Base-by-base conservation (phyloP, 2,888 invertebrate genomes). In the Willowsia nigromaculata region DNA sequence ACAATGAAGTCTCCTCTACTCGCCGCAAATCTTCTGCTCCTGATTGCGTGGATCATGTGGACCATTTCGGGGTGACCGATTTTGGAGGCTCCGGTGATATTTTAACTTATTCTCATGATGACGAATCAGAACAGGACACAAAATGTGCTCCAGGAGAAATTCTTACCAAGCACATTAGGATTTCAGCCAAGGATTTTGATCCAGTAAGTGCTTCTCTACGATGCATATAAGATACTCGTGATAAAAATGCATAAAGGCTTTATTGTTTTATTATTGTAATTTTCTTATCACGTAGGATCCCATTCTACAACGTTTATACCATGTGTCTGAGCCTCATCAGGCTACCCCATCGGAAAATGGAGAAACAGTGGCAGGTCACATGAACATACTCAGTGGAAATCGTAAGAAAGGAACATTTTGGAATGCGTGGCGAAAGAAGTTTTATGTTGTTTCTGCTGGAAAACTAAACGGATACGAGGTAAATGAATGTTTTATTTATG, bases 371-470 rank as follows among this genome's bases (percentile, higher is more conserved):
- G 89, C 91, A n/a, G 93, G 93, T 0, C 88, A 91, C 71, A 85
- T 93, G 90, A 92, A 91, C 71, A 92, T 93, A 25, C 85, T 93
- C 9, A 92, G 92, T 88, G 93, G 93, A 59, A 92, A 92, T 83
- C 94, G 95, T 91, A 94, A 94, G 90, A 95, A 95, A 91, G 94
- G 95, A 0, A 95, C 95, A 0, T 94, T 95, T 80, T 94, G 95
- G 93, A 95, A 95, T 92, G 95, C 95, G 5, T 95, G 95, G 95
- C 95, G 95, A 92, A 93, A 94, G 80, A 93, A 94, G 89, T 95
- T 95, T 93, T 95, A 95, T 81, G 91, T 93, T 2, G 89, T 92
- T 6, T 65, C 84, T 18, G 15, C 91, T 50, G 93, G 92, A 47
- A 92, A 92, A 80, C 85, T 92, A 6, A 91, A 88, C 56, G 91